Evolutionary conservation across 2,888 invertebrate genomes (phyloP).

Genomic region (Isoperla grammatica): DNA sequence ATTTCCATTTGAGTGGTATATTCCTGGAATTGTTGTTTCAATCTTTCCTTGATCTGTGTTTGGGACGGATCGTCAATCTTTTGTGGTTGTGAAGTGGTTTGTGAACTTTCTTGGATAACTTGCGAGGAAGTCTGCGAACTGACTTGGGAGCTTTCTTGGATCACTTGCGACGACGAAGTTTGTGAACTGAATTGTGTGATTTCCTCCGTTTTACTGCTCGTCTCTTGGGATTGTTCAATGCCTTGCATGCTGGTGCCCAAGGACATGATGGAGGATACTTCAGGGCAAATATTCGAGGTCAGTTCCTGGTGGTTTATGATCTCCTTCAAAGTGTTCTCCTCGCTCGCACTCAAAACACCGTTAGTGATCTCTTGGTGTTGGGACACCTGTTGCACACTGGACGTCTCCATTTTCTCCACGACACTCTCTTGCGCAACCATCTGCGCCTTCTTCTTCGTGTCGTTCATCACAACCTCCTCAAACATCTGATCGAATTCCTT

Average conservation of each 20-base stretch:
- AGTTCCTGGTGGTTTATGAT: no score
- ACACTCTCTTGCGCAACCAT: no score
- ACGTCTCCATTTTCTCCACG: neutral
- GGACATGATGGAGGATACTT: no score
- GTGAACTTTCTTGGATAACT: neutral
- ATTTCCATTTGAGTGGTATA: slow-evolving; percentile 15
- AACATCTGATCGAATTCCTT: no score
- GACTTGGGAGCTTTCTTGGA: neutral
- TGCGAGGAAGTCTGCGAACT: neutral
- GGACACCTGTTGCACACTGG: neutral
- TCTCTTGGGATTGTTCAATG: neutral
- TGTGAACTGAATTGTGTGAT: neutral
- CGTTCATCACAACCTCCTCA: no score
- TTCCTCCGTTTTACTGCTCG: neutral
- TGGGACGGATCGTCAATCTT: no score
- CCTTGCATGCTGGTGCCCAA: no score
- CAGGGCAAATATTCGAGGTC: no score
- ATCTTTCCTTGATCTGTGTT: slow-evolving; percentile 14
- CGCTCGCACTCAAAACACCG: neutral
- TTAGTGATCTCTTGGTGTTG: neutral
- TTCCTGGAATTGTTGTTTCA: slow-evolving; percentile 12
- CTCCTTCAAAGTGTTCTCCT: neutral
- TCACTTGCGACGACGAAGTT: neutral
- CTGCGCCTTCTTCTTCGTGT: no score
- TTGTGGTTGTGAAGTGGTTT: neutral